Evolutionary conservation across 2,888 invertebrate genomes (phyloP).

Genomic region (Phytoseiulus persimilis): DNA sequence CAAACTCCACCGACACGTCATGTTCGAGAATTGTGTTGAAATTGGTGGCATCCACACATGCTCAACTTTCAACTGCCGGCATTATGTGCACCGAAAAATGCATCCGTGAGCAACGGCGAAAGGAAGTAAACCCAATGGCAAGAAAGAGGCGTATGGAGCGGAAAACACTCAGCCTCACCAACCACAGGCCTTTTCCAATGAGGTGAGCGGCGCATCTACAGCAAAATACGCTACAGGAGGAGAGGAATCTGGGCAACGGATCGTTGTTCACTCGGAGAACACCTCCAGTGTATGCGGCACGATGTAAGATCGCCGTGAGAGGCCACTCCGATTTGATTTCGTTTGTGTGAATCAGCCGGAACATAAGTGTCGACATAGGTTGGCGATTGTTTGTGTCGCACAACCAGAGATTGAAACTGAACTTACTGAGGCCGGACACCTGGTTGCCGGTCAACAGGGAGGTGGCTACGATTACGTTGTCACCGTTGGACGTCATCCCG

Average conservation of each 20-base stretch:
- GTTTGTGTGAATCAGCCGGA: background rate
- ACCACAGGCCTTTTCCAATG: background rate
- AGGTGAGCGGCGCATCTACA: too few species aligned
- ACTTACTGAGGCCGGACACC: conserved; percentile 25
- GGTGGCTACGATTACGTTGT: conserved; percentile 31
- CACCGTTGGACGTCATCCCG: conserved; percentile 30
- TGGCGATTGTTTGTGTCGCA: background rate
- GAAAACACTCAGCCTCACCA: background rate
- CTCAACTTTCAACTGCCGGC: background rate
- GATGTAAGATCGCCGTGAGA: background rate
- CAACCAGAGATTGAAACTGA: background rate
- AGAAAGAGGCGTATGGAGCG: background rate
- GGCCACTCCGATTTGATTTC: background rate
- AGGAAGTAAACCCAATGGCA: background rate
- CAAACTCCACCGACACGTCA: too few species aligned
- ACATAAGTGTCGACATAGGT: background rate
- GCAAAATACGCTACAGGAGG: too few species aligned
- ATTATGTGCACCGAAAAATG: background rate
- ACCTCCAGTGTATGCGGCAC: background rate
- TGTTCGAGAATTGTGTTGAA: too few species aligned
- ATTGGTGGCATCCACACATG: too few species aligned
- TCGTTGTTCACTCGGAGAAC: background rate
- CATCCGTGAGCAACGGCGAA: background rate
- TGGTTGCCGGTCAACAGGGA: conserved; percentile 32
- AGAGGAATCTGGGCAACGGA: background rate